Evolutionary conservation across 2,797 vertebrate species (phyloP).

Genomic region (Orientallactaga sibirica): DNA sequence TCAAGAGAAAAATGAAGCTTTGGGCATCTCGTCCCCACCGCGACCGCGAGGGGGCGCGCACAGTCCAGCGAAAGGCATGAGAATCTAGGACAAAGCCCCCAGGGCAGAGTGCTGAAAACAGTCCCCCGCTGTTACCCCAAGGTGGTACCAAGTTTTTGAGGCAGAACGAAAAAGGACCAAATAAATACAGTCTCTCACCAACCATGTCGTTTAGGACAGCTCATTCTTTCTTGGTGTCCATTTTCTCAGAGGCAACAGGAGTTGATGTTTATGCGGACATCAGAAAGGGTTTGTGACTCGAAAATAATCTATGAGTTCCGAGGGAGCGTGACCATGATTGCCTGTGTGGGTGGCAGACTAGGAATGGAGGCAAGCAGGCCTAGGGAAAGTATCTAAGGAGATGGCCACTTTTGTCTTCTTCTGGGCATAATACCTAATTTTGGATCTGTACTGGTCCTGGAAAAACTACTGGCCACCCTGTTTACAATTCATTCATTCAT

Average conservation of each 20-base stretch:
- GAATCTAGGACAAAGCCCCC: background rate
- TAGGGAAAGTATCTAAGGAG: background rate
- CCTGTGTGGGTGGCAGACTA: background rate
- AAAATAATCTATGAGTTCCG: background rate
- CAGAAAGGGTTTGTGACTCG: background rate
- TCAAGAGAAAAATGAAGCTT: background rate
- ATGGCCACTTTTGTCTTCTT: background rate
- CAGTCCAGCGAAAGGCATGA: background rate
- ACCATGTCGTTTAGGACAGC: background rate
- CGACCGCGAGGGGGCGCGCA: conserved; percentile 27
- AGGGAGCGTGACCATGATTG: background rate
- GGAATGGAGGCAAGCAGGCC: background rate
- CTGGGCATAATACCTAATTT: background rate
- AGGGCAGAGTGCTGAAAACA: background rate
- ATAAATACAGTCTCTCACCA: background rate
- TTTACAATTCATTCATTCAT: background rate
- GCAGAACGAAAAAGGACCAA: background rate
- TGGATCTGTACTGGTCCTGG: background rate
- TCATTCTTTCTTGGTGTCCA: background rate
- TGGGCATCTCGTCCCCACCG: background rate
- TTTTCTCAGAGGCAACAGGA: background rate
- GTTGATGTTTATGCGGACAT: background rate
- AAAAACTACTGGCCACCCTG: background rate
- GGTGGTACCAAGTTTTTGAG: background rate
- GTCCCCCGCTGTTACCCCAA: background rate